Conservation (phyloP, 2,113 vertebrate species). For the Crotalus viridis region DNA sequence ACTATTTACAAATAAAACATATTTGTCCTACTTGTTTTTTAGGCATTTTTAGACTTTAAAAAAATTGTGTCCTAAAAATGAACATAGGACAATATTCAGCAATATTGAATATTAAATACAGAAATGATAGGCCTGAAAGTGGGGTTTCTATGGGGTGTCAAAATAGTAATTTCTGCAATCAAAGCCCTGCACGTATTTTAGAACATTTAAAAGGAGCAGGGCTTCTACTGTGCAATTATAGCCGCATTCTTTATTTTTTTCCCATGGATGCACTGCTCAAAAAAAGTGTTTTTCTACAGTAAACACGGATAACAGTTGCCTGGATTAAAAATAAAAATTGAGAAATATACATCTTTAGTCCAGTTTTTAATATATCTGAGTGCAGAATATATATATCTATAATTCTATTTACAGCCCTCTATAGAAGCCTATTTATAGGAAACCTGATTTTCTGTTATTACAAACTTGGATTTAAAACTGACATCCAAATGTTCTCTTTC, state of each 20-base stretch:
- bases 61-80: too few species aligned
- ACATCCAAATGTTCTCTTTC: neutral
- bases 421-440: neutral
- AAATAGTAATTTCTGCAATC: neutral
- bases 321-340: neutral
- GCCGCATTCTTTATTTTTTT: neutral
- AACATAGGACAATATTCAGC: too few species aligned
- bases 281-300: neutral
- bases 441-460: neutral
- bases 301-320: neutral
- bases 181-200: neutral
- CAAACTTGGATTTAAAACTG: neutral
- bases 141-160: neutral
- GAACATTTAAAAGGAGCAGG: neutral
- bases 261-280: neutral
- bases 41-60: too few species aligned
- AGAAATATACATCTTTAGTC: neutral
- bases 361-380: neutral
- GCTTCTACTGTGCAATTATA: neutral
- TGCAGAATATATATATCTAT: too few species aligned
- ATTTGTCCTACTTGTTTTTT: too few species aligned
- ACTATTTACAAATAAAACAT: too few species aligned
- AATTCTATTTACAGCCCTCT: neutral
- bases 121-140: too few species aligned
- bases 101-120: too few species aligned